phyloP scores from a whole-genome alignment of 2,888 invertebrate species.

The Ramazzottius varieornatus region DNA sequence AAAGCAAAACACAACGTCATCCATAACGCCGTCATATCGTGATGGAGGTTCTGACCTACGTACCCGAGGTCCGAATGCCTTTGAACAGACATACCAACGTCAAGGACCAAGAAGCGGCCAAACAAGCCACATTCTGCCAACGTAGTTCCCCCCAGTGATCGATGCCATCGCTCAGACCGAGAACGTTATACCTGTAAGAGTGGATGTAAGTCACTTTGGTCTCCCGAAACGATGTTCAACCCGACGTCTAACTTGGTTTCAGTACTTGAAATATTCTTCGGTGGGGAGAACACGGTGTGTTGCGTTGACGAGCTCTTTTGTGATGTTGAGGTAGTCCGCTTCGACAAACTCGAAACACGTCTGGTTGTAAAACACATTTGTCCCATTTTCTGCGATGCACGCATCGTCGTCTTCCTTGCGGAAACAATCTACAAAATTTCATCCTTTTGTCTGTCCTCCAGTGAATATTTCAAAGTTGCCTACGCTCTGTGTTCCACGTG shows the following conservation, averaged over 20 bases:
- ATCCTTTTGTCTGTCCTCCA: not conserved
- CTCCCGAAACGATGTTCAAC: not conserved
- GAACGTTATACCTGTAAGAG: slow-evolving; percentile 5
- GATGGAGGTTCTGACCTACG: too few species aligned
- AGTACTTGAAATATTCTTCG: slow-evolving; percentile 5
- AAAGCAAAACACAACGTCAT: not conserved
- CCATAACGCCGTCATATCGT: too few species aligned
- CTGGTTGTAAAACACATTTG: not conserved
- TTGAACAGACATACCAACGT: not conserved
- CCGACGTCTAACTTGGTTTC: too few species aligned
- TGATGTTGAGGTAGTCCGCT: not conserved
- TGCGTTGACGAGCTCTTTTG: not conserved
- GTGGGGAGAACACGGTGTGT: not conserved
- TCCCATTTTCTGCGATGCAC: not conserved
- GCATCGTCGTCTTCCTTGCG: slow-evolving; percentile 1
- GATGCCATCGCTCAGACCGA: slow-evolving; percentile 7
- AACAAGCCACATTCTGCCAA: slow-evolving; percentile 6
- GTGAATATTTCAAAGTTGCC: not conserved
- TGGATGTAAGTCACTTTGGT: too few species aligned
- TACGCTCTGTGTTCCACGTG: slow-evolving; percentile 2
- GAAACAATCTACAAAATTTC: not conserved
- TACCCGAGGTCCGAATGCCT: not conserved
- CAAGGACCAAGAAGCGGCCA: slow-evolving; percentile 7
- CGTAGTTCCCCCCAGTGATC: slow-evolving; percentile 7
- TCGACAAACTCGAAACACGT: not conserved